A percentile compares a stretch with the other conserved stretches of the same genome.
Conservation (phyloP, 2,797 vertebrate species). For the Amblyopsis hoosieri region DNA sequence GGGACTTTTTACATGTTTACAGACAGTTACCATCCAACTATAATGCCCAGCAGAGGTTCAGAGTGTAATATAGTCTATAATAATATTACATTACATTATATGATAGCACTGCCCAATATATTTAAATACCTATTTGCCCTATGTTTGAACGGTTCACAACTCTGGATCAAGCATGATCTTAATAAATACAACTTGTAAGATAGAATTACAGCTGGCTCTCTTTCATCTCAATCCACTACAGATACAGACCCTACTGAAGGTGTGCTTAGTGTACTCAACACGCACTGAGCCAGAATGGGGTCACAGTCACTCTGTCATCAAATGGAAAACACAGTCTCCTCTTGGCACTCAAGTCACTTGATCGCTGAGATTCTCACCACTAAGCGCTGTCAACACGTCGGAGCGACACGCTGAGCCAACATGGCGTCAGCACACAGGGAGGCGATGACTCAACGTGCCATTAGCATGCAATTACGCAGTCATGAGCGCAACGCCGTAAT, state of each 20-base stretch:
- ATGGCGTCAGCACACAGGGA: slow-evolving; percentile 35
- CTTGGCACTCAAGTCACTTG: slow-evolving; percentile 14
- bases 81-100: too few relatives aligned
- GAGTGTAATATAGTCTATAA: background rate
- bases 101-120: too few relatives aligned
- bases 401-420: slow-evolving; percentile 22
- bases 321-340: slow-evolving; percentile 22
- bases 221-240: slow-evolving; percentile 35
- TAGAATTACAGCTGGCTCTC: slow-evolving; percentile 10
- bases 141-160: too few relatives aligned
- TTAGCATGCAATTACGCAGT: slow-evolving; percentile 37
- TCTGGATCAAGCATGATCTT: too few relatives aligned
- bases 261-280: slow-evolving; percentile 30
- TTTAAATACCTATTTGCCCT: too few relatives aligned
- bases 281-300: slow-evolving; percentile 25
- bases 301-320: slow-evolving; percentile 25
- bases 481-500: slow-evolving; percentile 26
- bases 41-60: too few relatives aligned
- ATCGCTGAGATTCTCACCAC: slow-evolving; percentile 17
- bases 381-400: slow-evolving; percentile 37
- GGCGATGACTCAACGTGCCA: slow-evolving; percentile 33
- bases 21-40: too few relatives aligned
- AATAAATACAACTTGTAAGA: too few relatives aligned
- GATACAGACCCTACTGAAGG: slow-evolving; percentile 29
- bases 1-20: too few relatives aligned